These are phyloP conservation scores for Buceros bicornis DNA, from an alignment of 2,797 vertebrate genomes.

Conservation along the genomic window DNA sequence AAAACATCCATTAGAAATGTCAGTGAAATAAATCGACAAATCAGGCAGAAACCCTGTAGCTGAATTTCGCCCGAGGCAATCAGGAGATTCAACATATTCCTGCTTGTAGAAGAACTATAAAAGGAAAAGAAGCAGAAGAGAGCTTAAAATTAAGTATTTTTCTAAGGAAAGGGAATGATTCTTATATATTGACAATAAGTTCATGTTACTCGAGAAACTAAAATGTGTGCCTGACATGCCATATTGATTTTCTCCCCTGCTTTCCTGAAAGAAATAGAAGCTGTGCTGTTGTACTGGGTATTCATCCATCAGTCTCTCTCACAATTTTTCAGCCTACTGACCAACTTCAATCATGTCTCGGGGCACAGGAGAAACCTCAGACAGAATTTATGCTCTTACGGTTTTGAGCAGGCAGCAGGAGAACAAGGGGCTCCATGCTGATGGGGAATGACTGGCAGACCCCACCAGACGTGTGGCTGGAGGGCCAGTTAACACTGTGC, in stretches of 20 bases:
- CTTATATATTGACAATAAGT: background rate
- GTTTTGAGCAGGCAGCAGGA: background rate
- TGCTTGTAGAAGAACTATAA: background rate
- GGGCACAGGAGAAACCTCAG: background rate
- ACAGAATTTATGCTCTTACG: background rate
- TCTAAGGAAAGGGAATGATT: background rate
- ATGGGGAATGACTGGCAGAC: background rate
- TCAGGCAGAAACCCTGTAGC: conserved; percentile 21
- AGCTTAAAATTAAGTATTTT: background rate
- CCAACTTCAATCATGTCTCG: background rate
- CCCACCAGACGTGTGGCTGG: background rate
- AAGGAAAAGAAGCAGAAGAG: background rate
- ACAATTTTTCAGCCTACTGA: background rate
- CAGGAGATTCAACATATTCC: background rate
- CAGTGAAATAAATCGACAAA: background rate
- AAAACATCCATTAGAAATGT: background rate
- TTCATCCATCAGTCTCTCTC: background rate
- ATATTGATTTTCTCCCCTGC: background rate
- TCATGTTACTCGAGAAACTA: background rate
- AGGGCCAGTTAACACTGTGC: background rate
- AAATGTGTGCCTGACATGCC: background rate
- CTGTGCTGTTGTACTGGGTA: background rate
- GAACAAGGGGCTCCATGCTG: background rate
- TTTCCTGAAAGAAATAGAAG: background rate
- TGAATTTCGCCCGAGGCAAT: conserved; percentile 21